Base-by-base conservation (phyloP, 1,140 invertebrate genomes). In the Aphelinus certus region DNA sequence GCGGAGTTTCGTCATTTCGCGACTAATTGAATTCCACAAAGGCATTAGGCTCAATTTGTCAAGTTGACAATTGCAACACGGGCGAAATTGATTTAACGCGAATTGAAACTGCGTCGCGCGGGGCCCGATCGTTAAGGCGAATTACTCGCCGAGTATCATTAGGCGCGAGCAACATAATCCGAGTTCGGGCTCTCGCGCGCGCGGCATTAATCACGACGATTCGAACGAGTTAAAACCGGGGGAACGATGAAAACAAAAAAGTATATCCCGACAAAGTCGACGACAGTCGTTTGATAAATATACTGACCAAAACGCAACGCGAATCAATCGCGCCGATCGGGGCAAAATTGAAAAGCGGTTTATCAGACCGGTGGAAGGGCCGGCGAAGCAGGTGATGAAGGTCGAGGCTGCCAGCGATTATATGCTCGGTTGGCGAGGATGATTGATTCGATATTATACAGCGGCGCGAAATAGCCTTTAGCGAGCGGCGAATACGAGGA, bases 401-500 rank as follows among this genome's bases (percentile, higher is more conserved):
- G 26, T 26, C 26, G 26, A 26, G 26, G 26, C 26, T 26, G 26
- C 45, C 45, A 6, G 61, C 46, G 46, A 60, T 60, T 60, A 60
- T 43, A 60, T 60, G 26, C 58, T 26, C 26, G 26, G 26, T 26
- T 26, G 26, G 26, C 26, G 26, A 26, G 26, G 53, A 48, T 72
- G 62, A 72, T 72, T 65, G 53, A 72, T 72, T 57, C 7, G 53
- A 26, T 26, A 26, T 0, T 26, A 26, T 26, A 26, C 26, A 26
- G 26, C 49, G 3, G 26, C 10, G 43, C 64, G 43, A 2, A 3
- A 7, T 55, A 42, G 7, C 48, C 48, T 7, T 43, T 10, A n/a
- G 1, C 7, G n/a, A 43, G 26, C 43, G 55, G 61, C 53, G 56
- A 42, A 2, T 42, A 48, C 49, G 45, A 57, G n/a, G n/a, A 47